Percentiles rank a stretch among this genome's conserved stretches.
Conservation (phyloP, 2,888 invertebrate species). For the Halictus ligatus region DNA sequence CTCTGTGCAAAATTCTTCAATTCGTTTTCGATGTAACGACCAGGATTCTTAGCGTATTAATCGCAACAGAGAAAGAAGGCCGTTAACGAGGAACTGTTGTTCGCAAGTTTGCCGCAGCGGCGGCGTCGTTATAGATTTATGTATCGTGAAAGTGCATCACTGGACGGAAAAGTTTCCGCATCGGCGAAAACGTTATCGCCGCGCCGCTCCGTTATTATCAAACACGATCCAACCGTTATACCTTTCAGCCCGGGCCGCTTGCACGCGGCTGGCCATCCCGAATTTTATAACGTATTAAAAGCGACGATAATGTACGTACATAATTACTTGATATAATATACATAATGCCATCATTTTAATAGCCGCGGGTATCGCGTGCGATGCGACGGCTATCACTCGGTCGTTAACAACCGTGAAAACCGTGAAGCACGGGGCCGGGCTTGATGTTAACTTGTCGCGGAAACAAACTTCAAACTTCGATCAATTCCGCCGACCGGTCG, state of each 20-base stretch:
- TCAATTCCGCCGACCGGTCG: slow-evolving; percentile 24
- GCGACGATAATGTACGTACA: slow-evolving; percentile 57
- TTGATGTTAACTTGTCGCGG: slow-evolving; percentile 30
- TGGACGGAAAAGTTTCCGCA: slow-evolving; percentile 54
- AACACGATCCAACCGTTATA: slow-evolving; percentile 63
- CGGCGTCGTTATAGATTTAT: slow-evolving; percentile 37
- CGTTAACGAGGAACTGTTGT: slow-evolving; percentile 28
- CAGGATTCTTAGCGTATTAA: background rate
- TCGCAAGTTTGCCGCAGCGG: slow-evolving; percentile 23
- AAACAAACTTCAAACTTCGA: slow-evolving; percentile 46
- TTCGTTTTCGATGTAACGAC: background rate
- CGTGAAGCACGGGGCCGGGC: background rate
- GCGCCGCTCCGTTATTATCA: slow-evolving; percentile 58
- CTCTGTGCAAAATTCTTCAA: background rate
- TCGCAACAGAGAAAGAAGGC: background rate
- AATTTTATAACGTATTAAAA: slow-evolving; percentile 68
- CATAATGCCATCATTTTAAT: slow-evolving; percentile 66
- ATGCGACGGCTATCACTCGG: slow-evolving; percentile 46
- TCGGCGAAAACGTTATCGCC: slow-evolving; percentile 55
- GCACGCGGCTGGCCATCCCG: slow-evolving; percentile 27
- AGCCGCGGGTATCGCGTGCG: slow-evolving; percentile 51
- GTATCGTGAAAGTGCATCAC: slow-evolving; percentile 17
- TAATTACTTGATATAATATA: slow-evolving; percentile 65
- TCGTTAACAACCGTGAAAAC: slow-evolving; percentile 58
- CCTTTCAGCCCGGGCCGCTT: slow-evolving; percentile 48